Conservation (phyloP, 2,888 invertebrate species). For the Galeopsomyia nigrocyanea region DNA sequence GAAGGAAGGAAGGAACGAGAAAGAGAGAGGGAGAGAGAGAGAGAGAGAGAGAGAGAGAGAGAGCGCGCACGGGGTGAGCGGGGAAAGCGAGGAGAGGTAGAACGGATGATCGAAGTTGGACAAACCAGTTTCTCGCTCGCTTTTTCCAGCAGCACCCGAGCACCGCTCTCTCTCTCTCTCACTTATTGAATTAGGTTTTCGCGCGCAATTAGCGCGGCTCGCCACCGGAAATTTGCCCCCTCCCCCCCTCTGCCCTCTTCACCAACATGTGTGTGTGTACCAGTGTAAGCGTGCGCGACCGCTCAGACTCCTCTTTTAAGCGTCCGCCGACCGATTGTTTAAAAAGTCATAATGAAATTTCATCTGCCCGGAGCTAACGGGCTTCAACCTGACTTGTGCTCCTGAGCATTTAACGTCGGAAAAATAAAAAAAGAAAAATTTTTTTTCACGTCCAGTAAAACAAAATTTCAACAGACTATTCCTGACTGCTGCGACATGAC, state of each 20-base stretch:
- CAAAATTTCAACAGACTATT: too few relatives aligned
- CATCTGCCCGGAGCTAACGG: too few relatives aligned
- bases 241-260: not conserved
- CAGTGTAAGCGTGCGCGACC: too few relatives aligned
- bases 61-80: too few relatives aligned
- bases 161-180: conserved; percentile 18
- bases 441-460: too few relatives aligned
- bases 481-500: too few relatives aligned
- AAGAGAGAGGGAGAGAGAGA: conserved; percentile 49
- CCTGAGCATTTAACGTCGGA: too few relatives aligned
- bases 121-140: conserved; percentile 29
- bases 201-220: conserved; percentile 20
- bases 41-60: conserved; percentile 48
- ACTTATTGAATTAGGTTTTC: conserved; percentile 36
- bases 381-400: too few relatives aligned
- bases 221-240: conserved; percentile 31
- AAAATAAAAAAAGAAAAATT: too few relatives aligned
- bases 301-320: too few relatives aligned
- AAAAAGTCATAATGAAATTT: too few relatives aligned
- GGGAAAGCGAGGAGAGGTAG: conserved; percentile 47
- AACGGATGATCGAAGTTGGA: conserved; percentile 34
- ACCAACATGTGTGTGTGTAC: not conserved
- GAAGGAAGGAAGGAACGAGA: conserved; percentile 49
- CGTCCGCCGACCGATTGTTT: too few relatives aligned
- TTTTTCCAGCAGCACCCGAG: not conserved